These are phyloP conservation scores for Nipponia nippon DNA, from an alignment of 2,113 vertebrate genomes.

Conservation along the genomic window DNA sequence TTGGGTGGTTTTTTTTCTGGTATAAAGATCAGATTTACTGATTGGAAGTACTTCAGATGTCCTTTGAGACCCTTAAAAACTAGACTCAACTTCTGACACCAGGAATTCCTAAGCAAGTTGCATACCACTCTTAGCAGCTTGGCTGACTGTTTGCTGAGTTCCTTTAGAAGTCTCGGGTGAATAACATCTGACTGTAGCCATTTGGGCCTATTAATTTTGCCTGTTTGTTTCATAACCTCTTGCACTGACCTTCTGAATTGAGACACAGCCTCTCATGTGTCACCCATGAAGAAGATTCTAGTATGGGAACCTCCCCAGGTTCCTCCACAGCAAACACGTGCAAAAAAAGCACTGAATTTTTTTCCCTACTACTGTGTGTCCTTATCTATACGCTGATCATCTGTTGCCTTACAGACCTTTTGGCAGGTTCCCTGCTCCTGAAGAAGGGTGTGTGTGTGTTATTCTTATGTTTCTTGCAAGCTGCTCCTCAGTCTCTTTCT, in stretches of 20 bases:
- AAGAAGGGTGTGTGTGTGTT: fast-evolving
- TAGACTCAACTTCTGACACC: not conserved
- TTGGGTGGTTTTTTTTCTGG: not conserved
- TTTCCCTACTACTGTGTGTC: not conserved
- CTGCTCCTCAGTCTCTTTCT: not conserved
- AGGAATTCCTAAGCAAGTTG: not conserved
- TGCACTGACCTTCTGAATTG: not conserved
- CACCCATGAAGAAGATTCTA: not conserved
- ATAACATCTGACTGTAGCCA: not conserved
- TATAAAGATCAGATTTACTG: not conserved
- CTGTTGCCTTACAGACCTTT: not conserved
- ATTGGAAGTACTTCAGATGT: not conserved
- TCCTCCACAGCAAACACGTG: not conserved
- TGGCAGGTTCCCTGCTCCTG: not conserved
- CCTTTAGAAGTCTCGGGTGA: not conserved
- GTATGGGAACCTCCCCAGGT: not conserved
- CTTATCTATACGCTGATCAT: not conserved
- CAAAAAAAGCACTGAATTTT: not conserved
- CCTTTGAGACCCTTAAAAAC: not conserved
- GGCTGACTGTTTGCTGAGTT: not conserved
- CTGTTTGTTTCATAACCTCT: not conserved
- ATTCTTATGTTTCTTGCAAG: not conserved
- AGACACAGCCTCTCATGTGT: not conserved
- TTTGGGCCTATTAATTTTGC: not conserved
- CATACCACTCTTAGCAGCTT: not conserved